Conservation (phyloP, 2,888 invertebrate species). For the Cephus pygmeus region DNA sequence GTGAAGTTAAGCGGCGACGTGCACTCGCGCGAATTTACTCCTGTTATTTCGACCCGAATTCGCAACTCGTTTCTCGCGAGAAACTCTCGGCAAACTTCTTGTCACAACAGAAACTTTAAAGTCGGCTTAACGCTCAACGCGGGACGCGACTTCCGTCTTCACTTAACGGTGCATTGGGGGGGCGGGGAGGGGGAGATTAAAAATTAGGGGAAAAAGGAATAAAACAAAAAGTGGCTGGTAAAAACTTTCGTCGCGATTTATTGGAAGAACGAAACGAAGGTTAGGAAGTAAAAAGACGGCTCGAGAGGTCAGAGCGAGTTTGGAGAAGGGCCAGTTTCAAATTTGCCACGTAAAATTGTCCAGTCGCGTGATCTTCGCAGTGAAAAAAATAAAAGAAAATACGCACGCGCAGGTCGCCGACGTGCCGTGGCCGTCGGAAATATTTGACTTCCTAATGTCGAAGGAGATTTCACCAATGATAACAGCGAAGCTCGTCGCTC, state of each 20-base stretch:
- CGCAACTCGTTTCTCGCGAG: not conserved
- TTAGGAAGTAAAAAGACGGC: too few relatives aligned
- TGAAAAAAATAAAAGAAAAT: too few relatives aligned
- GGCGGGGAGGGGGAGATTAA: not conserved
- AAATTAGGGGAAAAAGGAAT: constrained; percentile 6
- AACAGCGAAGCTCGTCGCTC: constrained; percentile 13
- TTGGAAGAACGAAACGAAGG: too few relatives aligned
- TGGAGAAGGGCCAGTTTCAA: too few relatives aligned
- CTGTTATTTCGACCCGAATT: not conserved
- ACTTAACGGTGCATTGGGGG: too few relatives aligned
- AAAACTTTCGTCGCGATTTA: too few relatives aligned
- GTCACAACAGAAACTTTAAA: constrained; percentile 53
- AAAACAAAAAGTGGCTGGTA: not conserved
- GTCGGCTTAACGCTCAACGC: constrained; percentile 48
- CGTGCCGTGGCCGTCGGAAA: constrained; percentile 14
- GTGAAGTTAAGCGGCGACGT: not conserved
- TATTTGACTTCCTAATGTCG: constrained; percentile 39
- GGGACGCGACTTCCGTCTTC: constrained; percentile 1
- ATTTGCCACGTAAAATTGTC: too few relatives aligned
- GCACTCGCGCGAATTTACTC: too few relatives aligned
- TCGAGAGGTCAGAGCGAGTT: too few relatives aligned
- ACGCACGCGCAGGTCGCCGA: too few relatives aligned
- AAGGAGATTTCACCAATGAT: constrained; percentile 23
- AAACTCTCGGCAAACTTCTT: constrained; percentile 41
- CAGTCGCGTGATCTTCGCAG: too few relatives aligned